Base-by-base conservation (phyloP, 2,113 vertebrate genomes). In the Crocuta crocuta region DNA sequence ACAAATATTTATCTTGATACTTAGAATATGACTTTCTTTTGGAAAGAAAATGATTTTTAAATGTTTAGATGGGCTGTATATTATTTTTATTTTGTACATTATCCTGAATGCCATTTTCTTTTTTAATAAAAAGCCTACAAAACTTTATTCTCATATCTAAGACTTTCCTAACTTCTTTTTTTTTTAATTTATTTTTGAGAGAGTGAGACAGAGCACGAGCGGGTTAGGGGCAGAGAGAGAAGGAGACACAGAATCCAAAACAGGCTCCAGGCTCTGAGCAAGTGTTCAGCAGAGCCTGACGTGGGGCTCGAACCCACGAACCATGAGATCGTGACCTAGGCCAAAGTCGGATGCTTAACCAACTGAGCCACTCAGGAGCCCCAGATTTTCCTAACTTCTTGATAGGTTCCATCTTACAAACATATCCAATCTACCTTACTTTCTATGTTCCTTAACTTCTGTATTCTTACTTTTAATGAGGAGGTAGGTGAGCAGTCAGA, bases 1-100 rank as follows among this genome's bases (percentile, higher is more conserved):
- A 21, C 3, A 86, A 5, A 10, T 79, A 48, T 68, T 89, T 95
- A 96, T 76, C 12, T 88, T 93, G 23, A 73, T 83, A 81, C 15
- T 83, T 88, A 80, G 19, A 78, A 78, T 71, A 91, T 82, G 26
- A 63, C 6, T 88, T 94, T 61, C 8, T 61, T 61, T 61, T 61
- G 58, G 21, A 61, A 61, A 23, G 19, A 23, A 61, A 80, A 66
- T 3, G 24, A 50, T 19, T 82, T 61, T 61, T 61, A 82, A 95
- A 35, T 73, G 89, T 83, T 97, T 83, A 79, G 58, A 50, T 74
- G 83, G 23, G 21, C 61, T 96, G 2, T 83, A 19, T 31, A 33
- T 89, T 55, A 71, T 73, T 97, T 97, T 85, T 58, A 61, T 28
- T 84, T 93, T 92, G 33, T 50, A 50, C 7, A 58, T 84, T 90